Conservation (phyloP, 1,140 invertebrate genomes). For the Sminthurinus signatus region DNA sequence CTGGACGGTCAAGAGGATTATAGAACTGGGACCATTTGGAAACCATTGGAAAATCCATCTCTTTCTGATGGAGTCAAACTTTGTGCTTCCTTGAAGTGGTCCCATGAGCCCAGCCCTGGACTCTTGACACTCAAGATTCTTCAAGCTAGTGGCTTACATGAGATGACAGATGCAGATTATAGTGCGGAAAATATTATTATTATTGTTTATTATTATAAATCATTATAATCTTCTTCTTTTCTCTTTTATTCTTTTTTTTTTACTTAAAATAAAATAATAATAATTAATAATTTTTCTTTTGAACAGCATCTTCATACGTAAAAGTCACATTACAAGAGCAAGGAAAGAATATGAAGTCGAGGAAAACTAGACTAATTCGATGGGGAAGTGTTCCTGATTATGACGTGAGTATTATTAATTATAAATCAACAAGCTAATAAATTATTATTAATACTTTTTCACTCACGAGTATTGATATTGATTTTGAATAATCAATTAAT, state of each 20-base stretch:
- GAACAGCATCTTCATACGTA: slow-evolving; percentile 38
- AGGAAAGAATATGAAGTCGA: slow-evolving; percentile 26
- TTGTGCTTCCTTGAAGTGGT: slow-evolving; percentile 26
- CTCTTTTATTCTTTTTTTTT: slow-evolving; percentile 11
- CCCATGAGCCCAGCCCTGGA: slow-evolving; percentile 26
- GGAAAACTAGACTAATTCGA: slow-evolving; percentile 30
- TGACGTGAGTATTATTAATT: no score
- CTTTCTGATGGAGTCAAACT: slow-evolving; percentile 31
- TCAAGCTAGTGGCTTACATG: slow-evolving; percentile 37
- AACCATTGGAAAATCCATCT: slow-evolving; percentile 20
- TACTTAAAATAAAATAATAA: neutral
- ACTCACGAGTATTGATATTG: no score
- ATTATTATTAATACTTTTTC: no score
- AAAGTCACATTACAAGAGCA: slow-evolving; percentile 39
- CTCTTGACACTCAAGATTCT: slow-evolving; percentile 36
- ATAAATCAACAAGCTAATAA: no score
- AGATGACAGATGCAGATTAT: slow-evolving; percentile 29
- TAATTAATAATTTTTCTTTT: no score
- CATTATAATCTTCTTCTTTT: no score
- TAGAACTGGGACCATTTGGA: slow-evolving; percentile 32
- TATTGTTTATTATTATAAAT: no score
- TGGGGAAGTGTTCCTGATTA: slow-evolving; percentile 39
- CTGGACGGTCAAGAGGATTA: slow-evolving; percentile 23
- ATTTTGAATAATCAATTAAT: no score
- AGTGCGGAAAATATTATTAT: no score